These are phyloP conservation scores for Antedon mediterranea DNA, from an alignment of 53 echinoderm and acorn worm genomes.

Conservation along the genomic window DNA sequence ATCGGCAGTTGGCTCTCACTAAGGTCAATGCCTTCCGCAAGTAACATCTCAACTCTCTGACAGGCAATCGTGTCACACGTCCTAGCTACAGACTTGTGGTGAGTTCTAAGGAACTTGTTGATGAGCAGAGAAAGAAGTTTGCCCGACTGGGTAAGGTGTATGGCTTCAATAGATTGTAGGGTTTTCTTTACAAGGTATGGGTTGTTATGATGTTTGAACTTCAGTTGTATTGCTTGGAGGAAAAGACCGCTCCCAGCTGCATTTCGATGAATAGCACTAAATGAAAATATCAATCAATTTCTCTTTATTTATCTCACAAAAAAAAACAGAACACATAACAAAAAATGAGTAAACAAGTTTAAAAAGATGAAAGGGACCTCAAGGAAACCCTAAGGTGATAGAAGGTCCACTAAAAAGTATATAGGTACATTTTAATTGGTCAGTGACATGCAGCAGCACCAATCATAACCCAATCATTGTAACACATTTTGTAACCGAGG, in stretches of 20 bases:
- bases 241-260: slow-evolving; percentile 93
- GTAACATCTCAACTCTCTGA: slow-evolving; percentile 79
- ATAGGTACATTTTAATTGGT: no score
- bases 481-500: no score
- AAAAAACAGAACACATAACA: background rate
- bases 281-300: background rate
- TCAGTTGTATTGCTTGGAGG: slow-evolving; percentile 73
- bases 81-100: slow-evolving; percentile 60
- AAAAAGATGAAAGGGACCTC: no score
- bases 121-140: slow-evolving; percentile 59
- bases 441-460: no score
- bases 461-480: background rate
- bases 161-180: slow-evolving; percentile 69
- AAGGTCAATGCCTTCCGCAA: slow-evolving; percentile 62
- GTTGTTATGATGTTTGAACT: slow-evolving; percentile 47
- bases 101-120: slow-evolving; percentile 61
- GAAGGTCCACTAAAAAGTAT: no score
- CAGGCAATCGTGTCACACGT: slow-evolving; percentile 68
- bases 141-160: slow-evolving; percentile 79
- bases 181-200: slow-evolving; percentile 74
- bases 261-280: slow-evolving; percentile 95
- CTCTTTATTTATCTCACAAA: no score
- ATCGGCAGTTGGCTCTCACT: slow-evolving; percentile 38
- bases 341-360: no score
- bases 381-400: no score